Base-by-base conservation (phyloP, 2,888 invertebrate species). In the Drosophila borealis region DNA sequence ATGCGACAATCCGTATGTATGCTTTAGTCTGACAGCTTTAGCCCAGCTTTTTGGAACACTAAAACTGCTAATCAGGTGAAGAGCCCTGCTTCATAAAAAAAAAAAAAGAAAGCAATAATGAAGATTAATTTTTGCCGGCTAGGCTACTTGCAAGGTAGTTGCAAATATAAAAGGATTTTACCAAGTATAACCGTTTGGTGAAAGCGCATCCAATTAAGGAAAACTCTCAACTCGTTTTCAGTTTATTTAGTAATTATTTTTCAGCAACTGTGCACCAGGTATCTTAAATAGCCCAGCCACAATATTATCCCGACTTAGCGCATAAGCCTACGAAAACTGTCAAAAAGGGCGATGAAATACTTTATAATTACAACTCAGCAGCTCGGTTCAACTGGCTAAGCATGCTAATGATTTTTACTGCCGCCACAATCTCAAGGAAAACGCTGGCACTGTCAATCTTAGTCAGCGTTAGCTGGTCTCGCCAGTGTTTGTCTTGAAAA, bases 91-190 rank as follows among this genome's bases (percentile, higher is more conserved):
- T 9, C 55, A 49, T 49, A 33, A 49, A 21, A 48, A 66, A 54
- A 66, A n/a, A n/a, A n/a, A 66, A 66, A 6, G 25, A 8, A 48
- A 37, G 51, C 53, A 63, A 67, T 56, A 72, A 56, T 60, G 68
- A 41, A 42, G 45, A 63, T 42, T 48, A 21, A 56, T 50, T 61
- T 54, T 46, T 2, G 45, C 53, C 14, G 39, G 14, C 36, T 50
- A 50, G 21, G 34, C 41, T 13, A 51, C 9, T 41, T 9, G 44
- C 39, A 14, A 63, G 54, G 25, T 41, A 45, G 39, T 60, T 51
- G 44, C 34, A 44, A 68, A 77, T 76, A 61, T 61, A 67, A 85
- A 83, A 88, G 88, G 88, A 79, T 88, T 83, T 73, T 41, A 68
- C 71, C 13, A 19, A 34, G 53, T 67, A 37, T 13, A 46, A 44